Base-by-base conservation (phyloP, 2,797 vertebrate genomes). In the Cyprinella venusta region DNA sequence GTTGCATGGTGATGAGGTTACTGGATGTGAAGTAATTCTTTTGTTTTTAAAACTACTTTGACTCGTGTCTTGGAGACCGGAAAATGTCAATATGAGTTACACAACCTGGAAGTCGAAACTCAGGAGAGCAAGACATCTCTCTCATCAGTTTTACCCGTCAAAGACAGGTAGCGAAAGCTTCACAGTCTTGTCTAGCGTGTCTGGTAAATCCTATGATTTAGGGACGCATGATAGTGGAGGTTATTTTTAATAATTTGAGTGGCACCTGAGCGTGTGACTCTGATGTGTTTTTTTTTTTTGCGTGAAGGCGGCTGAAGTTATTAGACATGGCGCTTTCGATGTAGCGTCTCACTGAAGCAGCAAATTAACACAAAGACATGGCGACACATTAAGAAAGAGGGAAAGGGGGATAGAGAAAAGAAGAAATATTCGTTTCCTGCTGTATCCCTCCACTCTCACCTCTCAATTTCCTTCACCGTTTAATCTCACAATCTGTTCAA, bases 321-420 rank as follows among this genome's bases (percentile, higher is more conserved):
- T 94, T 94, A 93, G 92, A 94, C 92, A 91, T 76, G 88, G 93
- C 91, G 91, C 91, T 91, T 88, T 90, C 90, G 94, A 94, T 95
- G 93, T 95, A 92, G 92, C 86, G 89, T 95, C 93, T 94, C 94
- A 95, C 91, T 94, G 95, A 95, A 95, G 94, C 94, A 94, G 94
- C 93, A 95, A 95, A 95, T 95, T 95, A 95, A 95, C 94, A 94
- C 76, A 89, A 92, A 89, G 91, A 89, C 92, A 93, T 89, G 91
- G 90, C 89, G 87, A 90, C 90, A 89, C 85, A 89, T 91, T 81
- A 88, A 93, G 91, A 92, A 61, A 59, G 87, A 87, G 68, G 75
- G 59, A 45, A 30, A 70, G 33, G 24, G 52, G 69, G 50, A 54
- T 54, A 9, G 67, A 64, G n/a, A 12, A 21, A 4, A 83, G 3